Evolutionary conservation across 2,113 vertebrate species (phyloP).

Genomic region (Malaclemys terrapin): DNA sequence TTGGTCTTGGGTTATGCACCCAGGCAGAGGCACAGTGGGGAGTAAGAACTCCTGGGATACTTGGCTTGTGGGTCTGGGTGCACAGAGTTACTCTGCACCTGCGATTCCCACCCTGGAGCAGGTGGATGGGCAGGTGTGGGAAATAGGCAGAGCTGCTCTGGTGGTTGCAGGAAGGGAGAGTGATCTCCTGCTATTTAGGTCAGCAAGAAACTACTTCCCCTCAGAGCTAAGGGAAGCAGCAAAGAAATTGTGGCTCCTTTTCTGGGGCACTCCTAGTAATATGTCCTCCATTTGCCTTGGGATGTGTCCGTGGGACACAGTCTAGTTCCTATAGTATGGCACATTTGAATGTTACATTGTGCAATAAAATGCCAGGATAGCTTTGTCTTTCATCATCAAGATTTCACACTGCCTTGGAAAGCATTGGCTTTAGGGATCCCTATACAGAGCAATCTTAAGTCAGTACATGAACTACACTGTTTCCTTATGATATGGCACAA

Average conservation of each 20-base stretch:
- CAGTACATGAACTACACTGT: not conserved
- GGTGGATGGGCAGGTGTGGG: not conserved
- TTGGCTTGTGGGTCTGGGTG: not conserved
- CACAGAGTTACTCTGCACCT: not conserved
- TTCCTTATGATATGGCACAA: not conserved
- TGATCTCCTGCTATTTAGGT: not conserved
- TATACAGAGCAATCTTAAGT: not conserved
- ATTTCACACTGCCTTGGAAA: not conserved
- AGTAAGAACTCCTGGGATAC: not conserved
- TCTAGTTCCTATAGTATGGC: not conserved
- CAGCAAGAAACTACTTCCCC: not conserved
- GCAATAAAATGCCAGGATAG: rapidly evolving
- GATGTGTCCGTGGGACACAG: not conserved
- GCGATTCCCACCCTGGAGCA: not conserved
- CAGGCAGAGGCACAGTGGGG: not conserved
- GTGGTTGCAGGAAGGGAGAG: not conserved
- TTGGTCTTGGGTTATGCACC: not conserved
- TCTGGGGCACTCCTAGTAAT: not conserved
- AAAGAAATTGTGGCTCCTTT: not conserved
- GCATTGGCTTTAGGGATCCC: constrained; percentile 6
- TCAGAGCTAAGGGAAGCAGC: not conserved
- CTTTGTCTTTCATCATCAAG: not conserved
- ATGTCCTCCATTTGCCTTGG: not conserved
- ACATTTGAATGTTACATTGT: rapidly evolving
- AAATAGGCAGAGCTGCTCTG: not conserved